Evolutionary conservation across 2,797 vertebrate genomes (phyloP).

Genomic region (Danio aesculapii): DNA sequence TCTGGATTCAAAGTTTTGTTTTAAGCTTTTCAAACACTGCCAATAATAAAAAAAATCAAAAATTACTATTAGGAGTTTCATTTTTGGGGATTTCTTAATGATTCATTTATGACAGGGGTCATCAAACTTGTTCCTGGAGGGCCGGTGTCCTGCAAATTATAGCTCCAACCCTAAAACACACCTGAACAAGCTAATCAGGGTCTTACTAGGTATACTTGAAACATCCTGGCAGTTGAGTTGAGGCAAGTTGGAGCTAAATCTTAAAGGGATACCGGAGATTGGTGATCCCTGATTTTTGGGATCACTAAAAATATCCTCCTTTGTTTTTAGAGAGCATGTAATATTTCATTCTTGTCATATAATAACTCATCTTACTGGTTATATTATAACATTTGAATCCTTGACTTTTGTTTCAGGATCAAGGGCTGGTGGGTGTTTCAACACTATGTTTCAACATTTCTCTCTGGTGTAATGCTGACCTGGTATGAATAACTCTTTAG

Average conservation of each 20-base stretch:
- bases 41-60: too few species aligned
- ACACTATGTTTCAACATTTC: slow-evolving; percentile 94
- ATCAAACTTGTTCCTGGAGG: too few species aligned
- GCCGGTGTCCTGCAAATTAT: too few species aligned
- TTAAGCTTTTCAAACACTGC: too few species aligned
- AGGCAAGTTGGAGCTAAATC: too few species aligned
- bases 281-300: too few species aligned
- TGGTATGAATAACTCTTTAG: slow-evolving; percentile 79
- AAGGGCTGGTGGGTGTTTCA: slow-evolving; percentile 99
- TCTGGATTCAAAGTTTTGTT: too few species aligned
- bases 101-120: background rate
- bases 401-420: slow-evolving; percentile 82
- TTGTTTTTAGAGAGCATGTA: background rate
- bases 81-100: background rate
- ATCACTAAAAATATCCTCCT: background rate
- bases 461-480: slow-evolving; percentile 96
- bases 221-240: too few species aligned
- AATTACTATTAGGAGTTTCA: background rate
- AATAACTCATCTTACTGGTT: background rate
- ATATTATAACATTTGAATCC: background rate
- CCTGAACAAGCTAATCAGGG: too few species aligned
- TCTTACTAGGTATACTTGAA: too few species aligned
- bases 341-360: background rate
- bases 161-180: too few species aligned
- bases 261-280: too few species aligned